Conservation (phyloP, 2,888 invertebrate genomes). For the Nomada fabriciana region DNA sequence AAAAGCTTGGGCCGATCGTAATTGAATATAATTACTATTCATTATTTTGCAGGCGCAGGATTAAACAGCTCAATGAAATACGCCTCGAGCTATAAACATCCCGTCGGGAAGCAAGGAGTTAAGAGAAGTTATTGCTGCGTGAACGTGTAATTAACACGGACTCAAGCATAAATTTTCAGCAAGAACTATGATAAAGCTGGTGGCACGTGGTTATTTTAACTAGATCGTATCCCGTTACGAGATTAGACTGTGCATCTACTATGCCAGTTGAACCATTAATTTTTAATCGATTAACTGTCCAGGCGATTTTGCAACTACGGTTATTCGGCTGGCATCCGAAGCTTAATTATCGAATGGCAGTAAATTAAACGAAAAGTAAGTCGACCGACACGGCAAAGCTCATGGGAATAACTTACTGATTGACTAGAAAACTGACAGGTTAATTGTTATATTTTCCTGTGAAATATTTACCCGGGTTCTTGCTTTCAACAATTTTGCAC, state of each 20-base stretch:
- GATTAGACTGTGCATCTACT: conserved; percentile 17
- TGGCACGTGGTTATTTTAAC: not conserved
- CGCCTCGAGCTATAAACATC: not conserved
- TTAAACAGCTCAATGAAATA: not conserved
- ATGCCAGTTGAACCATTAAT: conserved; percentile 32
- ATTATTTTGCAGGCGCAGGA: not conserved
- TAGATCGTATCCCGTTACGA: conserved; percentile 1
- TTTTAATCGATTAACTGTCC: conserved; percentile 35
- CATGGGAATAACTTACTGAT: conserved; percentile 14
- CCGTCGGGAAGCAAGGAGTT: not conserved
- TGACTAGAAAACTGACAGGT: conserved; percentile 5
- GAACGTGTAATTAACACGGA: conserved; percentile 21
- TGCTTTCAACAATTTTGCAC: not conserved
- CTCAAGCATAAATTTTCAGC: conserved; percentile 35
- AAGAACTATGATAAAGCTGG: conserved; percentile 9
- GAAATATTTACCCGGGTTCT: not conserved
- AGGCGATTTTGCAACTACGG: not conserved
- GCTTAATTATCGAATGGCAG: conserved; percentile 28
- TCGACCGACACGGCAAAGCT: conserved; percentile 11
- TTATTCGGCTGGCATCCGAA: not conserved
- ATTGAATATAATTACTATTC: not conserved
- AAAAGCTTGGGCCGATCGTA: not conserved
- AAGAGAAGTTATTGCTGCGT: conserved; percentile 18
- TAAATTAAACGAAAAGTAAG: conserved; percentile 30
- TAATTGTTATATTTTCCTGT: not conserved